Percentiles rank a stretch among this genome's conserved stretches.
Conservation (phyloP, 35 echinoderm and acorn worm species). For the Holothuria glaberrima region DNA sequence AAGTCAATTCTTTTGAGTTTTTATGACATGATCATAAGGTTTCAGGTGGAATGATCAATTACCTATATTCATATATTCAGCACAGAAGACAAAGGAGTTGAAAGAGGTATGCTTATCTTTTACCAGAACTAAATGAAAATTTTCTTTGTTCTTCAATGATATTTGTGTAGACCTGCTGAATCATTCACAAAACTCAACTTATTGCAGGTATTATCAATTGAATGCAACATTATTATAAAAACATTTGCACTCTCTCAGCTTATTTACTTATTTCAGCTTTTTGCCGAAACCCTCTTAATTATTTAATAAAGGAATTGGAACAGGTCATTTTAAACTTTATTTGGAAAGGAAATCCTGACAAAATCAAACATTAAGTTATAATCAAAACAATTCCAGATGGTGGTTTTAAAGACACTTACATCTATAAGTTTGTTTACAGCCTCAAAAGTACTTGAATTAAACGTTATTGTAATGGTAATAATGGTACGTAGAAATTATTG, state of each 20-base stretch:
- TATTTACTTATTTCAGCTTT: background rate
- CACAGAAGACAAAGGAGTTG: too few relatives aligned
- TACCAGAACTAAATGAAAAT: too few relatives aligned
- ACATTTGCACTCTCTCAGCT: background rate
- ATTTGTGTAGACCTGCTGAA: too few relatives aligned
- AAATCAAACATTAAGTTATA: background rate
- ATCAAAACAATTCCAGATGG: background rate
- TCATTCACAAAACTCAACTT: background rate
- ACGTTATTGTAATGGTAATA: background rate
- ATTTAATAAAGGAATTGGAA: background rate
- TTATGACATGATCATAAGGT: too few relatives aligned
- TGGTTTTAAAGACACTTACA: background rate
- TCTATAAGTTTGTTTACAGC: background rate
- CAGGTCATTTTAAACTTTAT: background rate
- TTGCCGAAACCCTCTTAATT: background rate
- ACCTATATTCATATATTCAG: too few relatives aligned
- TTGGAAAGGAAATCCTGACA: background rate
- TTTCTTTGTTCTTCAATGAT: too few relatives aligned
- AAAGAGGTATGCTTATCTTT: too few relatives aligned
- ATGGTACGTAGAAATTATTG: background rate
- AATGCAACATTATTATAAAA: background rate
- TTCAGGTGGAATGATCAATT: too few relatives aligned
- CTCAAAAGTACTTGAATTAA: background rate
- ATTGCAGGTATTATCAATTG: background rate
- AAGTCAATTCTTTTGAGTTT: too few relatives aligned